Percentiles rank a stretch among this genome's conserved stretches.
Evolutionary conservation across 2,888 invertebrate species (phyloP).

Genomic region (Cotesia congregata): DNA sequence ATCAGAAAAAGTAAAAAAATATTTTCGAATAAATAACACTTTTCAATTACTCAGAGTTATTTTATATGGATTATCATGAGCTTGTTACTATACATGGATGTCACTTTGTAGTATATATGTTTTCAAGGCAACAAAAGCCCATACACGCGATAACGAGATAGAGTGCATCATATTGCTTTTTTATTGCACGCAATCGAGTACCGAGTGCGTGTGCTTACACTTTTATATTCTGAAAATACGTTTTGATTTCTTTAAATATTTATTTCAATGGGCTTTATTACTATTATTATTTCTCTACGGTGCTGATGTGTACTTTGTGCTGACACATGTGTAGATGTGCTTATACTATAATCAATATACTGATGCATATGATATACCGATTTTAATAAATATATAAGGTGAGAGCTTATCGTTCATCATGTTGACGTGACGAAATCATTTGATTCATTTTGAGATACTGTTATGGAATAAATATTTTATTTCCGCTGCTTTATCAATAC

Average conservation of each 20-base stretch:
- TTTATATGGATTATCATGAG: not conserved
- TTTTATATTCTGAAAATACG: constrained; percentile 5
- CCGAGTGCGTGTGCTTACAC: not conserved
- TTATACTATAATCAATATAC: not conserved
- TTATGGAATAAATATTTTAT: not conserved
- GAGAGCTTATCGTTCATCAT: not conserved
- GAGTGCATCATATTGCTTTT: constrained; percentile 34
- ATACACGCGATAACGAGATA: constrained; percentile 63
- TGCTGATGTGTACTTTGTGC: not conserved
- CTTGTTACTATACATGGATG: constrained; percentile 38
- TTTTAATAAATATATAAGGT: not conserved
- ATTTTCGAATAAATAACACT: not conserved
- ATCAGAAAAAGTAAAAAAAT: not conserved
- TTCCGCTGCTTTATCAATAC: constrained; percentile 1
- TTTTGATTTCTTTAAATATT: not conserved
- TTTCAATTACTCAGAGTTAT: constrained; percentile 8
- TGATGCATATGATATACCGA: not conserved
- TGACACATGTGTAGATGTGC: too few species aligned
- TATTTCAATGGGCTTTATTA: not conserved
- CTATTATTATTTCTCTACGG: constrained; percentile 3
- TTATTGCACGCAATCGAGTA: constrained; percentile 26
- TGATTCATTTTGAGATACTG: constrained; percentile 2
- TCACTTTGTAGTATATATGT: constrained; percentile 56
- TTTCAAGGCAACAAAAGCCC: constrained; percentile 61
- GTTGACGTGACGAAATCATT: constrained; percentile 1